Evolutionary conservation across 2,113 vertebrate species (phyloP).

Genomic region (Cercocebus atys): DNA sequence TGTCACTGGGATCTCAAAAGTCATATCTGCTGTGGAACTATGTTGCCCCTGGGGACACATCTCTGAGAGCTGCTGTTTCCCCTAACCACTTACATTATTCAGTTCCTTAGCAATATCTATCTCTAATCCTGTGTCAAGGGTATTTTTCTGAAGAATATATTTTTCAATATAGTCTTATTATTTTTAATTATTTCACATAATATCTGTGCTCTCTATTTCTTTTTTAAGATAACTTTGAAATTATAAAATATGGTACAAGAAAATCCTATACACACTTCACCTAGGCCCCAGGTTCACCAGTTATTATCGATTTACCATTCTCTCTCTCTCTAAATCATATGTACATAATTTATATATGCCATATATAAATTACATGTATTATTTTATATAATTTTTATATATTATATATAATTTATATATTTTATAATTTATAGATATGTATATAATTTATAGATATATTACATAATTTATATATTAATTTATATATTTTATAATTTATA

Average conservation of each 20-base stretch:
- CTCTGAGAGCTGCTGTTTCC: not conserved
- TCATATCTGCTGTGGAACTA: not conserved
- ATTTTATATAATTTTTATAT: no score
- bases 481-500: no score
- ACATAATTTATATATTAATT: no score
- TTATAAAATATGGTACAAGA: not conserved
- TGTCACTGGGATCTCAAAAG: not conserved
- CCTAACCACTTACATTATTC: not conserved
- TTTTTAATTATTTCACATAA: not conserved
- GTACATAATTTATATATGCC: no score
- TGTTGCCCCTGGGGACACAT: not conserved
- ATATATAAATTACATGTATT: no score
- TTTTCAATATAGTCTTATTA: not conserved
- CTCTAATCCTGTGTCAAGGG: not conserved
- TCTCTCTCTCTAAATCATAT: not conserved
- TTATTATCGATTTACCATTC: not conserved
- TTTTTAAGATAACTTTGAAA: not conserved
- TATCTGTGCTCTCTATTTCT: not conserved
- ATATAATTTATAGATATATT: no score
- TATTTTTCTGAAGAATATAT: constrained; percentile 9
- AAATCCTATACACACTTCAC: not conserved
- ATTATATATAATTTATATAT: no score
- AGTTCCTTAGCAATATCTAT: not conserved
- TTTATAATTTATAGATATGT: no score
- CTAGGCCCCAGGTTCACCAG: not conserved